These are phyloP conservation scores for Typhlomys cinereus DNA, from an alignment of 2,113 vertebrate genomes.

Conservation along the genomic window DNA sequence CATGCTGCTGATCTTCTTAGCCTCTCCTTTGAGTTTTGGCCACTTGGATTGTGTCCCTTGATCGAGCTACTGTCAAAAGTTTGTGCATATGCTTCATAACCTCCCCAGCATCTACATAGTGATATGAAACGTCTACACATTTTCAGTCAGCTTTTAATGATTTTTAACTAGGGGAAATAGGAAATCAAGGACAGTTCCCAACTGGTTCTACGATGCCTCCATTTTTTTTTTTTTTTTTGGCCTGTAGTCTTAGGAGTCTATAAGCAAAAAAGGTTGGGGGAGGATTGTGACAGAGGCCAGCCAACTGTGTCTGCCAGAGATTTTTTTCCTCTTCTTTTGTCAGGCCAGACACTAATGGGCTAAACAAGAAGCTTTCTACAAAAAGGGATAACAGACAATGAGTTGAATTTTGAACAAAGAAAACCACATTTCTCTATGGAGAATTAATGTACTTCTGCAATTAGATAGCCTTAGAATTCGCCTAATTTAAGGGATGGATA, in stretches of 20 bases:
- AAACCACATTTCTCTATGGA: constrained; percentile 58
- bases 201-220: neutral
- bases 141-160: constrained; percentile 32
- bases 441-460: constrained; percentile 65
- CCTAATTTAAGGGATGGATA: constrained; percentile 59
- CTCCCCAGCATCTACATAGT: neutral
- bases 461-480: constrained; percentile 64
- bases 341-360: constrained; percentile 49
- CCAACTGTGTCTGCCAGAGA: constrained; percentile 50
- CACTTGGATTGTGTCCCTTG: neutral
- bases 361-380: constrained; percentile 53
- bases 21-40: neutral
- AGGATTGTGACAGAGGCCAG: neutral
- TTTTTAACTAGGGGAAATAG: constrained; percentile 13
- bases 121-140: constrained; percentile 4
- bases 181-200: neutral
- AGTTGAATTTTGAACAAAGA: constrained; percentile 68
- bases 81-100: constrained; percentile 10
- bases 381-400: constrained; percentile 44
- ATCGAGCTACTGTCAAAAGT: constrained; percentile 3
- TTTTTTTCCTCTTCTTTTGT: constrained; percentile 46
- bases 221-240: constrained; percentile 29
- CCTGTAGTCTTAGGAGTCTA: neutral
- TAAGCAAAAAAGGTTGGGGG: neutral
- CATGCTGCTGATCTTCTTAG: constrained; percentile 7